Conservation (phyloP, 2,113 vertebrate species). For the Python bivittatus region DNA sequence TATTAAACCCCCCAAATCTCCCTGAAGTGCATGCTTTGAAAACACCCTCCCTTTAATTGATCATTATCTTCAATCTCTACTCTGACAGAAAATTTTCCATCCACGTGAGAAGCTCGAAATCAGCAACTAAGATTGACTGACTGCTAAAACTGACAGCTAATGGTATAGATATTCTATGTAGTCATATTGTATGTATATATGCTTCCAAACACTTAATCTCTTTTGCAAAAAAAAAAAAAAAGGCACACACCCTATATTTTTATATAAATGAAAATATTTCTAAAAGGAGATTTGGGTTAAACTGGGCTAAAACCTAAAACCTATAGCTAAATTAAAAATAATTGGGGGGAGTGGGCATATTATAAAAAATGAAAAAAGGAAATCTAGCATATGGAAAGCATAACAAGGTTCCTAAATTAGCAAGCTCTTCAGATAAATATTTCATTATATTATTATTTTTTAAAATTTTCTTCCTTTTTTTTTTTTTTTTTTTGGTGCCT, state of each 20-base stretch:
- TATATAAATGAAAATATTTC: neutral
- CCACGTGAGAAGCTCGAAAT: neutral
- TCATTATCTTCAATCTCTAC: constrained; percentile 41
- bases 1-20: neutral
- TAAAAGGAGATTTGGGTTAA: neutral
- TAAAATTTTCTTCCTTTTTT: neutral
- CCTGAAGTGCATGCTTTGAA: neutral
- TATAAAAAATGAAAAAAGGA: neutral
- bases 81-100: constrained; percentile 58
- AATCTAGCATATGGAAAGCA: neutral
- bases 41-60: neutral
- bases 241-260: neutral
- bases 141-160: neutral
- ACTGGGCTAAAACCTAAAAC: neutral
- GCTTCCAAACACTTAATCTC: neutral
- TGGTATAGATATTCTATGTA: neutral
- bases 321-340: neutral
- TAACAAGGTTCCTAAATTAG: neutral
- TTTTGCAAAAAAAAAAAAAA: neutral
- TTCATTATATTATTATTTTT: neutral
- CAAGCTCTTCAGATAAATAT: neutral
- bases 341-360: neutral
- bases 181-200: neutral
- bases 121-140: neutral
- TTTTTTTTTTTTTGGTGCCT: neutral